phyloP scores from a whole-genome alignment of 2,113 vertebrate genomes.

The Ictalurus furcatus region DNA sequence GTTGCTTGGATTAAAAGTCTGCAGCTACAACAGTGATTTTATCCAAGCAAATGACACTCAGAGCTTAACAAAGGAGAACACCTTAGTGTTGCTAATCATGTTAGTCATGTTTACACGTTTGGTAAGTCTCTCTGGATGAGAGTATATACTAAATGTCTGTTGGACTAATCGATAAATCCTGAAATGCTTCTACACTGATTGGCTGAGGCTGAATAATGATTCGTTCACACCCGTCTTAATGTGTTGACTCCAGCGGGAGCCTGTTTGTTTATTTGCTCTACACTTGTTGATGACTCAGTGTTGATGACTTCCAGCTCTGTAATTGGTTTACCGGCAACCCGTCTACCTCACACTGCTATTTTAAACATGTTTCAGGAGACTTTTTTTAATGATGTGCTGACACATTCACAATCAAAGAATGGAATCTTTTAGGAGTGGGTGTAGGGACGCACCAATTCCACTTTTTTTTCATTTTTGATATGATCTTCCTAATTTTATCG shows the following conservation, averaged over 20 bases:
- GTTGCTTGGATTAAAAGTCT: neutral
- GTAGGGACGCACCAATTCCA: neutral
- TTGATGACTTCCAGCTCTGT: conserved; percentile 42
- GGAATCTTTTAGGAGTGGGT: neutral
- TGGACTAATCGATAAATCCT: neutral
- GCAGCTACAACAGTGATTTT: neutral
- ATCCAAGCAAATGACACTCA: neutral
- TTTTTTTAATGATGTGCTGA: neutral
- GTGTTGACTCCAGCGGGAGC: neutral
- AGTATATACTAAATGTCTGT: neutral
- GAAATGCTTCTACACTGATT: neutral
- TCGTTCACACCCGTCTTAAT: conserved; percentile 18
- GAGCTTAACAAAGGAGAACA: neutral
- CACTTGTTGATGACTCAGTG: conserved; percentile 38
- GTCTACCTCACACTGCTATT: conserved; percentile 24
- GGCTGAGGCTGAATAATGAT: neutral
- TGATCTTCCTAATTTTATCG: neutral
- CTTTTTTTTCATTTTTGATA: neutral
- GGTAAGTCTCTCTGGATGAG: neutral
- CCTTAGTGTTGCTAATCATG: neutral
- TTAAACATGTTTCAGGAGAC: neutral
- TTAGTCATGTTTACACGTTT: neutral
- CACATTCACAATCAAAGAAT: neutral
- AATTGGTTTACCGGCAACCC: conserved; percentile 59
- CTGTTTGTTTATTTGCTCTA: conserved; percentile 40